Conservation (phyloP, 2,113 vertebrate species). For the Saiga tatarica region DNA sequence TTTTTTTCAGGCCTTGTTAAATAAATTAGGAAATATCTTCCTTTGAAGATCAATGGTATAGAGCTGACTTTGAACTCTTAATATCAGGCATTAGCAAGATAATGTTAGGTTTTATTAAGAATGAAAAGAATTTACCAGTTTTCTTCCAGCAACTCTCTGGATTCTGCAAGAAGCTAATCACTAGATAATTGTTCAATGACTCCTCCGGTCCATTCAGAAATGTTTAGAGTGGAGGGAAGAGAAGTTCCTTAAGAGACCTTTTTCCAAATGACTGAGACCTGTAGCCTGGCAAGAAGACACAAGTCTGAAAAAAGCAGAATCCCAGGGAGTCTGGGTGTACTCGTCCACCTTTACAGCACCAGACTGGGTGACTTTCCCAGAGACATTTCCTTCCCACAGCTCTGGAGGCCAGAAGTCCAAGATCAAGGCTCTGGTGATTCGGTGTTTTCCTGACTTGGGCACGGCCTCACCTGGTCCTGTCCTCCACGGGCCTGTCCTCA, state of each 20-base stretch:
- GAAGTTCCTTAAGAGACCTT: conserved; percentile 34
- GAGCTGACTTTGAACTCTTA: conserved; percentile 74
- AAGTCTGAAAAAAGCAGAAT: not conserved
- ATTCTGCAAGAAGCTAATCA: conserved; percentile 55
- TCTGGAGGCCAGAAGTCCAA: not conserved
- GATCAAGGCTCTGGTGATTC: not conserved
- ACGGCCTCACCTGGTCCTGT: not conserved
- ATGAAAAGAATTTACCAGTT: conserved; percentile 74
- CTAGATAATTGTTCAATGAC: conserved; percentile 44
- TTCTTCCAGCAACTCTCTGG: conserved; percentile 57
- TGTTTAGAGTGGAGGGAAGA: conserved; percentile 2
- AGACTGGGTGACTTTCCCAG: not conserved
- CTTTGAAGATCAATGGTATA: conserved; percentile 73
- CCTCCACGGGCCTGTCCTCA: not conserved
- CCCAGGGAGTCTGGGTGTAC: no score
- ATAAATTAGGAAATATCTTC: conserved; percentile 58
- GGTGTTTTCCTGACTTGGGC: not conserved
- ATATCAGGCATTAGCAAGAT: conserved; percentile 68
- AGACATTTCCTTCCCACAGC: not conserved
- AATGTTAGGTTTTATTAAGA: conserved; percentile 73
- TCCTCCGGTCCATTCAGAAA: conserved; percentile 39
- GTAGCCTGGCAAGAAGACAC: not conserved
- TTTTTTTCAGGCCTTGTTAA: conserved; percentile 33
- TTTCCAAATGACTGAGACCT: not conserved
- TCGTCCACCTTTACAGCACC: not conserved